Evolutionary conservation across 2,113 vertebrate genomes (phyloP).

Genomic region (Entomyzon cyanotis): DNA sequence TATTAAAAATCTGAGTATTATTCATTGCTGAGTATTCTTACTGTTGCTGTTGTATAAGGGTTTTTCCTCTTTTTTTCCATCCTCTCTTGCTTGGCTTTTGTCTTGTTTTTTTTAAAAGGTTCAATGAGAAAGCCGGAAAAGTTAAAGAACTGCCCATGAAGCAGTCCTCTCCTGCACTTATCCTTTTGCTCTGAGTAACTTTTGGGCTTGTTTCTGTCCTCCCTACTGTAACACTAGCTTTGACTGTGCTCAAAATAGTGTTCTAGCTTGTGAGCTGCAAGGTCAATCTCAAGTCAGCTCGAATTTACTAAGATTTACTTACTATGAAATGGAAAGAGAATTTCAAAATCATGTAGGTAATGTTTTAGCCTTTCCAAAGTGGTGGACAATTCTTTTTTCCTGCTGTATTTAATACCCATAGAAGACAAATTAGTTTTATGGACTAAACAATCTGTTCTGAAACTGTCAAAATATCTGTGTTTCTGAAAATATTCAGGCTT

Average conservation of each 20-base stretch:
- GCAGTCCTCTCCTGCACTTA: neutral
- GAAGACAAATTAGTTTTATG: neutral
- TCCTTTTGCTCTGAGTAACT: neutral
- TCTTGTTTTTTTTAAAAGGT: too few species aligned
- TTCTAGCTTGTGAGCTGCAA: neutral
- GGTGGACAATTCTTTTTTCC: neutral
- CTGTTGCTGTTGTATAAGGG: neutral
- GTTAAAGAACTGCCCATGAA: neutral
- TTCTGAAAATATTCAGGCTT: neutral
- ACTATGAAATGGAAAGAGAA: neutral
- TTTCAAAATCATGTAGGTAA: neutral
- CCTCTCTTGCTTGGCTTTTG: neutral
- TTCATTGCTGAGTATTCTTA: neutral
- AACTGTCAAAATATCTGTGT: neutral
- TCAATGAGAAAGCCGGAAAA: neutral
- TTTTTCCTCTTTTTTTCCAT: neutral
- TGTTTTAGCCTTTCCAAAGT: neutral
- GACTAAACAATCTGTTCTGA: neutral
- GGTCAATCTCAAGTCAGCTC: neutral
- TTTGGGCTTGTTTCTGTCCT: neutral
- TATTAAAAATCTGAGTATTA: neutral
- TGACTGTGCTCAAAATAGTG: neutral
- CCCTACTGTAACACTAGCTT: neutral
- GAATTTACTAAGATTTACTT: neutral
- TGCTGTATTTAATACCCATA: neutral